Evolutionary conservation across 2,888 invertebrate species (phyloP), one percentile per base, ranked within the genome.

Genomic region (Xestoiulus laeticollis): DNA sequence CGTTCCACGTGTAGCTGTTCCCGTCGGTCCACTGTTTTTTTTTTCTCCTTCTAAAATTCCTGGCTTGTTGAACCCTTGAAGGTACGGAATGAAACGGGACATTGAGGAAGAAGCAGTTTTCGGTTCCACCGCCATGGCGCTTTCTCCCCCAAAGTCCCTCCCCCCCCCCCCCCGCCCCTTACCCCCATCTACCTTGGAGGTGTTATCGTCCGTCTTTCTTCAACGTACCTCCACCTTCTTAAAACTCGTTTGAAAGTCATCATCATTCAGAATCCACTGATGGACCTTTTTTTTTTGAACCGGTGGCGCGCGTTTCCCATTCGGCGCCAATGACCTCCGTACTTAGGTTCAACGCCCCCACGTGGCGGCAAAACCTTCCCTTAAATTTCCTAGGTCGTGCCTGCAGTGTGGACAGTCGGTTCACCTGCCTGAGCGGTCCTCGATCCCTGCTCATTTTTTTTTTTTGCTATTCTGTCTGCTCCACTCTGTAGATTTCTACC

Each of bases 281-380:
- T 68, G 43, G 43, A 85, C 10, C 33, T 85, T 84, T 32, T 84
- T 84, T 32, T 38, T 32, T n/a, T 19, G 6, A 85, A 85, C 85
- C 85, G 33, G 33, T 85, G 85, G 85, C 85, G 85, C 85, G 85
- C 85, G 85, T 85, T 85, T 85, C 85, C 85, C 43, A 43, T 85
- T 85, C 43, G 85, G 14, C 43, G 43, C 22, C 38, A 85, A 30
- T 85, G 85, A 85, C 85, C 85, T 85, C 85, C 43, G 38, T n/a
- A 85, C 33, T 12, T 43, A 33, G 43, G 85, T 85, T 85, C 85
- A 85, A 85, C 85, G 43, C 43, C 85, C 85, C 85, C 85, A 22
- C 43, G 43, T 22, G 85, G 85, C 85, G 85, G 85, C 85, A 43
- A 85, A n/a, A 85, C 43, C 85, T 85, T 85, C 85, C 85, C 85